A percentile compares a stretch with the other conserved stretches of the same genome.
Conservation (phyloP, 2,888 invertebrate species). For the Steinernema carpocapsae region DNA sequence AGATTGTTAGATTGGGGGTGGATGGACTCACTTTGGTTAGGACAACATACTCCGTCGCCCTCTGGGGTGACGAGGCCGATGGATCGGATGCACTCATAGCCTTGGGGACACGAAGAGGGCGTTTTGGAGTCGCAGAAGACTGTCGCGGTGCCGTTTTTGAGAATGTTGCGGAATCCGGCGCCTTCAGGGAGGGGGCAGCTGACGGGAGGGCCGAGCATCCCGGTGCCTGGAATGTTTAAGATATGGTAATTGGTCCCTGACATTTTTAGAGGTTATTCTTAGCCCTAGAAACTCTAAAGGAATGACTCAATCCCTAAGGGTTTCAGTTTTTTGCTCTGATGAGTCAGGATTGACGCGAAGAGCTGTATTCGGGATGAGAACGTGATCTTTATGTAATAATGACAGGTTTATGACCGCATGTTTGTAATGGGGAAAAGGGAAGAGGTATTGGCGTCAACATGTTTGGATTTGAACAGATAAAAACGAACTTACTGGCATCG, state of each 20-base stretch:
- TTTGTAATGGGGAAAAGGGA: too few relatives aligned
- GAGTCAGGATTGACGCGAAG: too few relatives aligned
- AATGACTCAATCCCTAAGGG: too few relatives aligned
- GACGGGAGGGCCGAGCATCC: constrained; percentile 59
- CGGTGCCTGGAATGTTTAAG: constrained; percentile 63
- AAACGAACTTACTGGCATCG: constrained; percentile 39
- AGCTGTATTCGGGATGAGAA: too few relatives aligned
- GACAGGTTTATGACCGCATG: too few relatives aligned
- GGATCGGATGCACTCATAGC: constrained; percentile 62
- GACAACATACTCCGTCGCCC: constrained; percentile 62
- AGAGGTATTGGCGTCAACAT: too few relatives aligned
- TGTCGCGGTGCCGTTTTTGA: constrained; percentile 36
- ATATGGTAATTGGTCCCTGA: too few relatives aligned
- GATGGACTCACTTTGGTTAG: constrained; percentile 54
- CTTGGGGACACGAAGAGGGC: constrained; percentile 40
- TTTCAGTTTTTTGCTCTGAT: too few relatives aligned
- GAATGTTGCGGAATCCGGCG: constrained; percentile 59
- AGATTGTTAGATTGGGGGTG: not conserved
- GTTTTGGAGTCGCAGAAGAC: constrained; percentile 53
- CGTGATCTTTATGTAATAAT: too few relatives aligned
- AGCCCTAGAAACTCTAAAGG: too few relatives aligned
- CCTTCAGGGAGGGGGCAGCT: constrained; percentile 65
- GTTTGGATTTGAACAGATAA: too few relatives aligned
- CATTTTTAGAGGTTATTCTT: too few relatives aligned
- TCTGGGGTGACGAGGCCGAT: constrained; percentile 49